These are phyloP conservation scores for Agriopis aurantiaria DNA, from an alignment of 2,888 invertebrate genomes.

Conservation along the genomic window DNA sequence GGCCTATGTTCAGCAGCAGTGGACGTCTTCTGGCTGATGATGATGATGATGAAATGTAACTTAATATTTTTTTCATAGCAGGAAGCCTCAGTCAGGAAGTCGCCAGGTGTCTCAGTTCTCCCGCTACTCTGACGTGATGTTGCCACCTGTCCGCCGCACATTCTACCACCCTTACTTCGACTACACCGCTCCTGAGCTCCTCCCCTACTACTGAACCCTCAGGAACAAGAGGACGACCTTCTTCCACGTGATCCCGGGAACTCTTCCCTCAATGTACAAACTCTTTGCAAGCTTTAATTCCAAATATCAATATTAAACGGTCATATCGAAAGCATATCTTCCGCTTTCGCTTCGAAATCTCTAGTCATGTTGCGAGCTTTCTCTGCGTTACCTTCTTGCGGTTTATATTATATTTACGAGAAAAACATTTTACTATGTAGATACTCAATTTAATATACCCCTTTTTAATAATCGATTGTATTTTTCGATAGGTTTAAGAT, in stretches of 20 bases:
- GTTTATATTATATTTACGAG: constrained; percentile 71
- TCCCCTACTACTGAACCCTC: constrained; percentile 75
- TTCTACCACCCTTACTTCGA: constrained; percentile 74
- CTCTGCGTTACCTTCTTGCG: constrained; percentile 61
- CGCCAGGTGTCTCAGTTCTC: constrained; percentile 81
- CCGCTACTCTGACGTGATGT: constrained; percentile 81
- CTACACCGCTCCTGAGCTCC: constrained; percentile 69
- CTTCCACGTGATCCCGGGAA: constrained; percentile 56
- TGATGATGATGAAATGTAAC: not conserved
- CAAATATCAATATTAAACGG: constrained; percentile 65
- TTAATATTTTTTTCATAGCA: constrained; percentile 49
- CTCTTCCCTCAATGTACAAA: constrained; percentile 69
- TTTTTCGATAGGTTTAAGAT: constrained; percentile 79
- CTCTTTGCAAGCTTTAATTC: constrained; percentile 40
- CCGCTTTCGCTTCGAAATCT: constrained; percentile 71
- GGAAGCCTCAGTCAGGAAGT: constrained; percentile 77
- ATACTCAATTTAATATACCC: constrained; percentile 67
- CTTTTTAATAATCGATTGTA: constrained; percentile 74
- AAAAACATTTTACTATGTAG: constrained; percentile 70
- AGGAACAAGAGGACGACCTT: constrained; percentile 53
- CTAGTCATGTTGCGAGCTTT: constrained; percentile 70
- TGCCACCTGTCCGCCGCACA: constrained; percentile 74
- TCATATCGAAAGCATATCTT: constrained; percentile 83
- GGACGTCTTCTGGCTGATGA: too few relatives aligned
- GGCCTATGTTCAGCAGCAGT: too few relatives aligned